A percentile compares a stretch with the other conserved stretches of the same genome.
These are phyloP conservation scores for Cheilosia scutellata DNA, from an alignment of 2,888 invertebrate species.

Conservation along the genomic window DNA sequence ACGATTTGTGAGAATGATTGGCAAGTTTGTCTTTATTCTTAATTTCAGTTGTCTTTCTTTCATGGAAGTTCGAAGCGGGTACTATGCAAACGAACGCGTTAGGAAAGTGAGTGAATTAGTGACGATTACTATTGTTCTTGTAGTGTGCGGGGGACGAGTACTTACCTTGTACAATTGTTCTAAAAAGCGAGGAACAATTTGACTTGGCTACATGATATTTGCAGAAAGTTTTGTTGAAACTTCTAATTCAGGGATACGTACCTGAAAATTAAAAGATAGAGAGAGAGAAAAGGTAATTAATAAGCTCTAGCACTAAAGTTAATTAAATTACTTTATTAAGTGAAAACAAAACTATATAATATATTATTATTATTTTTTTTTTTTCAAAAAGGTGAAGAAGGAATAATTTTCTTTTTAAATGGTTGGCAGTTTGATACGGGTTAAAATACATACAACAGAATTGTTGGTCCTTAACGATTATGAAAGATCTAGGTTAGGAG, in stretches of 20 bases:
- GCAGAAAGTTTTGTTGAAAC: conserved; percentile 57
- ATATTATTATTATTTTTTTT: not conserved
- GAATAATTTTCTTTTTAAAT: too few species aligned
- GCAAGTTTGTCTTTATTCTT: conserved; percentile 74
- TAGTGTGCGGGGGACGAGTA: not conserved
- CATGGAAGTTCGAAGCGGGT: conserved; percentile 33
- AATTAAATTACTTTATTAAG: conserved; percentile 42
- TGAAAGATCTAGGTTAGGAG: too few species aligned
- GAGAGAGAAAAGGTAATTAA: not conserved
- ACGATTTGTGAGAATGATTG: conserved; percentile 72
- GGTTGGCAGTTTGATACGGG: too few species aligned
- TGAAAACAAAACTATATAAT: conserved; percentile 3
- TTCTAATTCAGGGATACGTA: conserved; percentile 40
- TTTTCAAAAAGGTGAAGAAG: not conserved
- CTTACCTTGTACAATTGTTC: conserved; percentile 39
- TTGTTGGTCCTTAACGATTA: too few species aligned
- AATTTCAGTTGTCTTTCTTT: conserved; percentile 55
- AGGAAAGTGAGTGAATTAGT: conserved; percentile 68
- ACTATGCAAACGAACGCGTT: conserved; percentile 51
- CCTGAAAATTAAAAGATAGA: conserved; percentile 34
- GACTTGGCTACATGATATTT: conserved; percentile 69
- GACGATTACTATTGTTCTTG: conserved; percentile 60
- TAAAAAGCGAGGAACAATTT: conserved; percentile 46
- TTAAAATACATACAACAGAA: too few species aligned
- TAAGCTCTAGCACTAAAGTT: conserved; percentile 28